Evolutionary conservation across 2,888 invertebrate species (phyloP).

Genomic region (Hyposoter didymator): DNA sequence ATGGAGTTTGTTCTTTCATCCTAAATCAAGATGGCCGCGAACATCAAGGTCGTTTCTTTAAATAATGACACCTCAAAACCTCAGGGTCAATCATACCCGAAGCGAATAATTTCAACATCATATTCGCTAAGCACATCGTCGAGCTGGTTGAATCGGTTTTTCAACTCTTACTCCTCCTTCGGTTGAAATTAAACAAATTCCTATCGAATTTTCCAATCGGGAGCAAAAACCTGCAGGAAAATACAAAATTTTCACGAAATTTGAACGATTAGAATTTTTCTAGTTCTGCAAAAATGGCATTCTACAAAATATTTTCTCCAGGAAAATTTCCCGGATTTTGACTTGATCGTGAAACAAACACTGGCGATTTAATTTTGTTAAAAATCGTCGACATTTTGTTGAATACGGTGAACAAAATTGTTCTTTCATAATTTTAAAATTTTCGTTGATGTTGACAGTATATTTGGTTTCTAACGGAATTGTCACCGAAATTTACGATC

Average conservation of each 20-base stretch:
- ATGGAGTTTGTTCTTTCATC: conserved; percentile 11
- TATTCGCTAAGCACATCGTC: not conserved
- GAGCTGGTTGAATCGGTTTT: not conserved
- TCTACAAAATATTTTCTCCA: too few species aligned
- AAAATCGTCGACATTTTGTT: too few species aligned
- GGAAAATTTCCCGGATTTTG: too few species aligned
- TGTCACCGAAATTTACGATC: too few species aligned
- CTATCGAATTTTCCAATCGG: not conserved
- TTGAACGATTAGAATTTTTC: too few species aligned
- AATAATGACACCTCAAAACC: not conserved
- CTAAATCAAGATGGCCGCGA: conserved; percentile 8
- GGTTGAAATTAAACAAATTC: not conserved
- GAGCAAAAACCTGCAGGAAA: not conserved
- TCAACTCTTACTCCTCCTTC: not conserved
- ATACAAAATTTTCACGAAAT: not conserved
- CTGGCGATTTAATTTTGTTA: too few species aligned
- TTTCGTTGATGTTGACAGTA: too few species aligned
- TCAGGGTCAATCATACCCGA: not conserved
- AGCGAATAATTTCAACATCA: not conserved
- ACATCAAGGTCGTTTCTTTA: not conserved
- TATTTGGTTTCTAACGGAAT: too few species aligned
- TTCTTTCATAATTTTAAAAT: too few species aligned
- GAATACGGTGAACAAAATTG: too few species aligned
- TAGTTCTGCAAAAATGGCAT: too few species aligned
- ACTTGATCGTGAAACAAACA: too few species aligned